phyloP scores from a whole-genome alignment of 2,888 invertebrate species.

The Polydrusus pterygomalis region DNA sequence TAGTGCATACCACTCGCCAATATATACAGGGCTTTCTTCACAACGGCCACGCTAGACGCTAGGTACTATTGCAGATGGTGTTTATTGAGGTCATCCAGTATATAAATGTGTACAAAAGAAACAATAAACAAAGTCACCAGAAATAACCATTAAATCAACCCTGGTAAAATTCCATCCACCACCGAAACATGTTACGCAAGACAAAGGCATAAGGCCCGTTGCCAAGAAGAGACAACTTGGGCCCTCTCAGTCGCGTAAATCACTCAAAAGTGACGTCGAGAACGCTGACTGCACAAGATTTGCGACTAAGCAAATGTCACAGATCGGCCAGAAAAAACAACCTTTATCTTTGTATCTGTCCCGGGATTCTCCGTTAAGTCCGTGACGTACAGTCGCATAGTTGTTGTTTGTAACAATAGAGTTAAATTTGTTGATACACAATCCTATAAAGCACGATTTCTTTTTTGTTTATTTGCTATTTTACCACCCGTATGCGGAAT shows the following conservation, averaged over 20 bases:
- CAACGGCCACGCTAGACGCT: no score
- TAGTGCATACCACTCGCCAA: no score
- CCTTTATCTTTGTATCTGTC: constrained; percentile 61
- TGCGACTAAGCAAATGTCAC: constrained; percentile 73
- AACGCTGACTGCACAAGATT: constrained; percentile 72
- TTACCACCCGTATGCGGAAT: neutral
- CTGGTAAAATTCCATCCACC: constrained; percentile 7
- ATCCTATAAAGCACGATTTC: constrained; percentile 21
- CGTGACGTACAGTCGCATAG: constrained; percentile 52
- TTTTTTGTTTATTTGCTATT: constrained; percentile 2
- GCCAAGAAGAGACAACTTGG: constrained; percentile 53
- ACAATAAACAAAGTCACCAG: no score
- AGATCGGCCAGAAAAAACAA: constrained; percentile 67
- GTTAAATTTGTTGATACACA: constrained; percentile 45
- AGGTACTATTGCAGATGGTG: no score
- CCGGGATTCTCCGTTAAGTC: constrained; percentile 48
- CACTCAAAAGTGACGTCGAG: constrained; percentile 70
- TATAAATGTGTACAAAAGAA: no score
- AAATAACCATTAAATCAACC: constrained; percentile 2
- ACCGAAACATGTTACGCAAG: constrained; percentile 38
- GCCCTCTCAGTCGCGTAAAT: constrained; percentile 69
- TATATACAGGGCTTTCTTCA: no score
- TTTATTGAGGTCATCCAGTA: no score
- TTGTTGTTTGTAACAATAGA: constrained; percentile 54
- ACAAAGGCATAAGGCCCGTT: constrained; percentile 40